These are phyloP conservation scores for Hemichromis elongatus DNA, from an alignment of 2,113 vertebrate genomes.

Conservation along the genomic window DNA sequence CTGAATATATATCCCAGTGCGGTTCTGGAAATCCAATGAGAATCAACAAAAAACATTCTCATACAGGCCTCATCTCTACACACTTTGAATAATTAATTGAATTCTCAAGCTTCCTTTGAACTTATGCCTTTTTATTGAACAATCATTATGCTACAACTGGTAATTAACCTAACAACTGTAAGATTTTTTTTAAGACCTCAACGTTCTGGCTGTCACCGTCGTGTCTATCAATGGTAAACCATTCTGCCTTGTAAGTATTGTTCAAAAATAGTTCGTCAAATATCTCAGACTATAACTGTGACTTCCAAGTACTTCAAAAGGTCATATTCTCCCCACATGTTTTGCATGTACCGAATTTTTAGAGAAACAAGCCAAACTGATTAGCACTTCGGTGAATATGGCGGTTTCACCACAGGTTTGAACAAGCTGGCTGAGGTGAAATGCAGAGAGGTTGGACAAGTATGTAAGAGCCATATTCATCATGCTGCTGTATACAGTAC, in stretches of 20 bases:
- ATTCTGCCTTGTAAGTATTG: not conserved
- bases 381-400: not conserved
- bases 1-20: not conserved
- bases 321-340: not conserved
- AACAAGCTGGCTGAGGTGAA: not conserved
- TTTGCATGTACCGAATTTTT: not conserved
- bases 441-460: not conserved
- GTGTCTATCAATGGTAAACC: not conserved
- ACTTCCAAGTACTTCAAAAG: not conserved
- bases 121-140: not conserved
- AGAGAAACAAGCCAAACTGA: not conserved
- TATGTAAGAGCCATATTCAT: conserved; percentile 8
- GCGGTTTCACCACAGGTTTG: not conserved
- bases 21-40: not conserved
- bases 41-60: not conserved
- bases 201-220: not conserved
- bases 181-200: not conserved
- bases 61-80: not conserved
- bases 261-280: not conserved
- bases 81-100: not conserved
- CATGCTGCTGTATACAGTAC: conserved; percentile 19
- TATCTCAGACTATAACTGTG: not conserved
- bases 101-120: not conserved
- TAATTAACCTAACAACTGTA: not conserved
- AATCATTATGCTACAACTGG: not conserved